Conservation (phyloP, 2,888 invertebrate species). For the Eristalis tenax region DNA sequence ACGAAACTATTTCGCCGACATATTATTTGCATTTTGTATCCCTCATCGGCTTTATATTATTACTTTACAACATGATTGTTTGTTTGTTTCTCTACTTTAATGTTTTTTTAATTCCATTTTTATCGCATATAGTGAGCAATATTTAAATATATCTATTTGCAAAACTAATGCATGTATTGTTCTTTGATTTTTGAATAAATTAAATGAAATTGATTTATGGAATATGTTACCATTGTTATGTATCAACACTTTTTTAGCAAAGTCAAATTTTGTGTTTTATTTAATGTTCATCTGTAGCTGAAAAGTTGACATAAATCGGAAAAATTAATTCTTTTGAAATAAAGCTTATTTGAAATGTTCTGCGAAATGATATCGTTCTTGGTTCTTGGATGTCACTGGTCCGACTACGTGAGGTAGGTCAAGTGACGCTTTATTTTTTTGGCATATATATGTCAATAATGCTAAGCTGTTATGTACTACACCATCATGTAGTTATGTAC, state of each 20-base stretch:
- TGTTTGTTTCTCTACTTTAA: slow-evolving; percentile 42
- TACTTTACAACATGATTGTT: slow-evolving; percentile 23
- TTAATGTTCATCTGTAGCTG: background rate
- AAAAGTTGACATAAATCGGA: too few relatives aligned
- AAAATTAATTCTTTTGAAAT: too few relatives aligned
- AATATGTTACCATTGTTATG: background rate
- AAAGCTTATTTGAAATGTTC: too few relatives aligned
- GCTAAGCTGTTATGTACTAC: too few relatives aligned
- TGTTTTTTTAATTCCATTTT: slow-evolving; percentile 32
- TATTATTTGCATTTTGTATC: slow-evolving; percentile 42
- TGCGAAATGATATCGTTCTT: too few relatives aligned
- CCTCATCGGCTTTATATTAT: slow-evolving; percentile 19
- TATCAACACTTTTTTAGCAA: background rate
- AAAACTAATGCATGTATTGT: slow-evolving; percentile 9
- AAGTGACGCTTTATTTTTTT: too few relatives aligned
- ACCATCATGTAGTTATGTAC: too few relatives aligned
- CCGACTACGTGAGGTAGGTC: too few relatives aligned
- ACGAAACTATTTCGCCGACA: slow-evolving; percentile 6
- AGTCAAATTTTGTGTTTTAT: background rate
- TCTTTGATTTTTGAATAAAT: background rate
- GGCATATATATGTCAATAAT: too few relatives aligned
- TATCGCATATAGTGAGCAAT: slow-evolving; percentile 47
- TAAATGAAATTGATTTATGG: background rate
- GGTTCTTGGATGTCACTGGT: too few relatives aligned
- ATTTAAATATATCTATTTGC: slow-evolving; percentile 41